Evolutionary conservation across 2,113 vertebrate genomes (phyloP).

Genomic region (Lophotis ruficrista): DNA sequence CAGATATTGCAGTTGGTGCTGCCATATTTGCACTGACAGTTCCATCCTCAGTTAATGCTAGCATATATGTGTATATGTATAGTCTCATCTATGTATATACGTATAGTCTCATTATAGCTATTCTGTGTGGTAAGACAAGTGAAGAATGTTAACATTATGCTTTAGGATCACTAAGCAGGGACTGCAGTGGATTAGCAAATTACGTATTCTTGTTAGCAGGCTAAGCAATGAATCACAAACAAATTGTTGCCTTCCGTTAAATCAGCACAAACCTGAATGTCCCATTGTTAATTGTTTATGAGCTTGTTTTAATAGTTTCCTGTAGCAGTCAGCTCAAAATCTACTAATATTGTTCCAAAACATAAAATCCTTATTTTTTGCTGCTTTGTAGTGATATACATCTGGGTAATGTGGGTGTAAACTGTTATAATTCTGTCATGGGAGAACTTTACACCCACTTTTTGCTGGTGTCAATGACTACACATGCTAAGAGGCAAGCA

Average conservation of each 20-base stretch:
- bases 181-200: neutral
- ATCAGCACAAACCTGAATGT: constrained; percentile 14
- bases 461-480: neutral
- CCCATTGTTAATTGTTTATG: constrained; percentile 1
- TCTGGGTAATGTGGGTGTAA: neutral
- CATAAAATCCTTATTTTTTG: neutral
- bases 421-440: neutral
- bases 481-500: neutral
- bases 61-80: neutral
- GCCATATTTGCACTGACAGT: neutral
- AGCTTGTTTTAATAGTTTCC: neutral
- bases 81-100: neutral
- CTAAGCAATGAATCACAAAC: neutral
- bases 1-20: neutral
- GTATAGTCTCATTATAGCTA: neutral
- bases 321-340: neutral
- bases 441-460: neutral
- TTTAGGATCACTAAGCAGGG: neutral
- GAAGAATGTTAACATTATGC: neutral
- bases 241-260: constrained; percentile 14
- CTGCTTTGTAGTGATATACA: neutral
- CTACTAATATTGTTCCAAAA: constrained; percentile 5
- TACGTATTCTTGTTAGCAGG: neutral
- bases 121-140: neutral
- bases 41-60: neutral